Percentiles rank a stretch among this genome's conserved stretches.
Evolutionary conservation across 2,888 invertebrate genomes (phyloP).

Genomic region (Melinaea menophilus): DNA sequence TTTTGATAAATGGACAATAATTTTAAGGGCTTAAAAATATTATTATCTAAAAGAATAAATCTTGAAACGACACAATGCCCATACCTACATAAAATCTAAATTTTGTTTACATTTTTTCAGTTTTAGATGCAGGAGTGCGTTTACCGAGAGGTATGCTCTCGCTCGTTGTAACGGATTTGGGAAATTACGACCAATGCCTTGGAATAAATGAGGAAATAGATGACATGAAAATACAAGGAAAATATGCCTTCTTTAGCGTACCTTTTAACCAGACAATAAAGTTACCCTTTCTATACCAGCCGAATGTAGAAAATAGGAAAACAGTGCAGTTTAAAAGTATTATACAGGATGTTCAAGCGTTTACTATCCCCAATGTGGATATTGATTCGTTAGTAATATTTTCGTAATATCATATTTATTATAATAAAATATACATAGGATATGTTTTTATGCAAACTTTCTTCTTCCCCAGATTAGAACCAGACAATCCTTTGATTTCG

Average conservation of each 20-base stretch:
- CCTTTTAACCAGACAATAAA: constrained; percentile 38
- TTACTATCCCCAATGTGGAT: constrained; percentile 5
- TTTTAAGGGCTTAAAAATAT: too few relatives aligned
- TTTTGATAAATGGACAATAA: too few relatives aligned
- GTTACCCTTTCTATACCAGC: constrained; percentile 22
- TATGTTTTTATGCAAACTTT: not conserved
- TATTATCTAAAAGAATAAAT: too few relatives aligned
- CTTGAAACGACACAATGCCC: too few relatives aligned
- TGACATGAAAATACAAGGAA: constrained; percentile 42
- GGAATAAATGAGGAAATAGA: constrained; percentile 34
- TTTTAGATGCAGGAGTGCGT: constrained; percentile 44
- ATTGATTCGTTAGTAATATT: not conserved
- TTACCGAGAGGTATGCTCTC: constrained; percentile 42
- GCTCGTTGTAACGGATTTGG: constrained; percentile 41
- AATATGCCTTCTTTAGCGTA: constrained; percentile 47
- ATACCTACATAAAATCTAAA: too few relatives aligned
- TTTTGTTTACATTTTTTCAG: constrained; percentile 28
- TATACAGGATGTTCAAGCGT: constrained; percentile 13
- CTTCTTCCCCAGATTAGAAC: constrained; percentile 24
- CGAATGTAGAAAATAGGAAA: constrained; percentile 14
- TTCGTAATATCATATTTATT: too few relatives aligned
- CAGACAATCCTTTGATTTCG: constrained; percentile 18
- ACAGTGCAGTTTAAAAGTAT: constrained; percentile 10
- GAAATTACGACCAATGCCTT: constrained; percentile 48
- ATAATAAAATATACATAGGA: too few relatives aligned